Evolutionary conservation across 2,797 vertebrate genomes (phyloP).

Genomic region (Hipposideros larvatus): DNA sequence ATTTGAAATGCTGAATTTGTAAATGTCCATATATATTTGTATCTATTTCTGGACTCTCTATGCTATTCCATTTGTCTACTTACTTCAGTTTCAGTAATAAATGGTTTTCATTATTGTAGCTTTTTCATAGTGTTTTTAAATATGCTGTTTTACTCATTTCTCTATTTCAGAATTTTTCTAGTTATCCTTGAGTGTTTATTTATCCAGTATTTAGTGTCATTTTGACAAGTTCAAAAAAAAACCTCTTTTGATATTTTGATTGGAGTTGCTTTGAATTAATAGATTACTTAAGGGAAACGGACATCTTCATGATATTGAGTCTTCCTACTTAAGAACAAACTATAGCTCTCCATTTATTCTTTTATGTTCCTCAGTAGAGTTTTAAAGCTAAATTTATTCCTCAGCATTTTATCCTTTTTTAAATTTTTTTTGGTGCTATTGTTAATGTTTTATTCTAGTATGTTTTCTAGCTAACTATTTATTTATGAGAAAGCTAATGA

Average conservation of each 20-base stretch:
- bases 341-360: conserved; percentile 32
- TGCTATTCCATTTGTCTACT: neutral
- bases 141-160: neutral
- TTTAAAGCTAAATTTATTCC: conserved; percentile 30
- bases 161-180: conserved; percentile 34
- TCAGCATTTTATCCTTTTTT: neutral
- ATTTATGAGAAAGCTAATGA: conserved; percentile 8
- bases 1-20: neutral
- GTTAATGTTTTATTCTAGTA: neutral
- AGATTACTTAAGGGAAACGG: neutral
- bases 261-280: conserved; percentile 9
- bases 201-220: neutral
- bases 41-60: neutral
- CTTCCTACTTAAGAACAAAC: neutral
- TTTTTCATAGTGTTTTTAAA: neutral
- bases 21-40: neutral
- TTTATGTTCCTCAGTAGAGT: neutral
- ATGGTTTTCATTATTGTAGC: neutral
- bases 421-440: neutral
- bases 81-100: neutral
- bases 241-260: neutral
- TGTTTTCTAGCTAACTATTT: conserved; percentile 42
- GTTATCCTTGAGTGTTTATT: neutral
- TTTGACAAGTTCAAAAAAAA: neutral
- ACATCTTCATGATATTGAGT: neutral